Evolutionary conservation across 2,113 vertebrate species (phyloP).

Genomic region (Tachysurus fulvidraco): DNA sequence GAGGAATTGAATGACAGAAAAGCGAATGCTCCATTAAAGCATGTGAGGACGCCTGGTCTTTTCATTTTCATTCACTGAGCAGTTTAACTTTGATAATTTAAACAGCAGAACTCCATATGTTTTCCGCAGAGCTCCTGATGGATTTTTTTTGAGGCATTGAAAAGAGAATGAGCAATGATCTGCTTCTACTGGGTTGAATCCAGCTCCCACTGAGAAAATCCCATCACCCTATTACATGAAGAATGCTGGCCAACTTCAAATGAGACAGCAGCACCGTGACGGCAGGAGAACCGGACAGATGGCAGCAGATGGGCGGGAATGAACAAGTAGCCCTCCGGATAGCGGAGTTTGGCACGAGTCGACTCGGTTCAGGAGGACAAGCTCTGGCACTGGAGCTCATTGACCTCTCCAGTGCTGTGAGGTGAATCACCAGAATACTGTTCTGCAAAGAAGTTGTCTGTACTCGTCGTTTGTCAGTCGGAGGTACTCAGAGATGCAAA

Average conservation of each 20-base stretch:
- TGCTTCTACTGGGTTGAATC: slow-evolving; percentile 3
- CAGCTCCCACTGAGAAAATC: slow-evolving; percentile 56
- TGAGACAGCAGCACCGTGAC: slow-evolving; percentile 52
- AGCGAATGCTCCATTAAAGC: neutral
- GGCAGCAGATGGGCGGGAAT: slow-evolving; percentile 76
- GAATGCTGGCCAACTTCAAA: slow-evolving; percentile 25
- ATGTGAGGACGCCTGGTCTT: no score
- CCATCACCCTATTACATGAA: slow-evolving; percentile 15
- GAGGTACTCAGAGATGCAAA: no score
- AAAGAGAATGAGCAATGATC: slow-evolving; percentile 35
- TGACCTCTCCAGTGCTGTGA: slow-evolving; percentile 66
- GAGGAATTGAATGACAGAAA: neutral
- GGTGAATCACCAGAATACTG: slow-evolving; percentile 31
- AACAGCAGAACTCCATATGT: slow-evolving; percentile 21
- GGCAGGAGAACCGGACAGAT: slow-evolving; percentile 68
- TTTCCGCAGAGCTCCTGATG: neutral
- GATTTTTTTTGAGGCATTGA: neutral
- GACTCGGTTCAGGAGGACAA: slow-evolving; percentile 63
- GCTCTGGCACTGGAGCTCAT: slow-evolving; percentile 63
- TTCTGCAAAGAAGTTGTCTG: neutral
- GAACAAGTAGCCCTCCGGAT: slow-evolving; percentile 72
- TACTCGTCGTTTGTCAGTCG: neutral
- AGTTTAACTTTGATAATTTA: neutral
- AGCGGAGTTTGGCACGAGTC: slow-evolving; percentile 66
- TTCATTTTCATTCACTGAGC: neutral